Conservation (phyloP, 2,797 vertebrate species). For the Sebastes diploproa region DNA sequence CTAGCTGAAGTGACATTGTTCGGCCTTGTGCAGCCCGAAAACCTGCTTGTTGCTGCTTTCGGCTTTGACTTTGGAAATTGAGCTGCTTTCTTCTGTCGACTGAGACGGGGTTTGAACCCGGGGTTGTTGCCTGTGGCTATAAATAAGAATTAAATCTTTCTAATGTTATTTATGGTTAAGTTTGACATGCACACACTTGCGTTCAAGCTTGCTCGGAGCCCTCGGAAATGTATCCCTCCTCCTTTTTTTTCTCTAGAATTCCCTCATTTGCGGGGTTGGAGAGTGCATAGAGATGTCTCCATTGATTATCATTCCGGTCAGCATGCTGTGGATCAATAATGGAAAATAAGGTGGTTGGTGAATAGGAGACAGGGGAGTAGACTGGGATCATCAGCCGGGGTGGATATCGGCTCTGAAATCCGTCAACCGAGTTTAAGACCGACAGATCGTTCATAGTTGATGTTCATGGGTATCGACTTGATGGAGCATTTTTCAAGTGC, state of each 20-base stretch:
- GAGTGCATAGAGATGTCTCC: constrained; percentile 74
- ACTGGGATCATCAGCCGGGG: constrained; percentile 24
- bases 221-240: constrained; percentile 9
- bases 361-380: constrained; percentile 1
- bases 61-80: too few relatives aligned
- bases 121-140: too few relatives aligned
- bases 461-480: constrained; percentile 31
- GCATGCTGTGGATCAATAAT: constrained; percentile 67
- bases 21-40: too few relatives aligned
- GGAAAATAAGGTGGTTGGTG: constrained; percentile 43
- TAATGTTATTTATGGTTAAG: background rate
- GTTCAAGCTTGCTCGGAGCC: constrained; percentile 5
- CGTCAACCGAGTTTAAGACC: background rate
- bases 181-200: background rate
- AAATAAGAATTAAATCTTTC: background rate
- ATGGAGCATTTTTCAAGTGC: constrained; percentile 21
- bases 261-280: constrained; percentile 48
- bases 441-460: background rate
- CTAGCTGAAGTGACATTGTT: too few relatives aligned
- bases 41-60: too few relatives aligned
- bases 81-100: too few relatives aligned
- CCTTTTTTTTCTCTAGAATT: constrained; percentile 11
- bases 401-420: constrained; percentile 26
- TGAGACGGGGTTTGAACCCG: too few relatives aligned
- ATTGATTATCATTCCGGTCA: constrained; percentile 77